Percentiles rank a stretch among this genome's conserved stretches.
Conservation (phyloP, 2,113 vertebrate species). For the Amblyopsis rosae region DNA sequence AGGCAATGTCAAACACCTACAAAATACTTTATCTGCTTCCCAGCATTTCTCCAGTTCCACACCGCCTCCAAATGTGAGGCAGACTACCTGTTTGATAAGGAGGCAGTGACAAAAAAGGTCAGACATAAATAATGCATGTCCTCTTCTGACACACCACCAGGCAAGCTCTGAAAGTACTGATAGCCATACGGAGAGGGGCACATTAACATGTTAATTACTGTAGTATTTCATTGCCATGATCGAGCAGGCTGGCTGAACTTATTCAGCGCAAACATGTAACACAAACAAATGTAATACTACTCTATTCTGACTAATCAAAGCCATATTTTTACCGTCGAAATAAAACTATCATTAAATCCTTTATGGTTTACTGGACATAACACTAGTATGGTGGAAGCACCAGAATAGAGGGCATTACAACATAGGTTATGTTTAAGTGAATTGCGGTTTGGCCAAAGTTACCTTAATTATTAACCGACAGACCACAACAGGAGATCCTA, state of each 20-base stretch:
- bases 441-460: constrained; percentile 13
- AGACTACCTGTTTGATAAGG: constrained; percentile 49
- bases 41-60: constrained; percentile 31
- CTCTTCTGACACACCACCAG: constrained; percentile 29
- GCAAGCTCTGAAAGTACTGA: constrained; percentile 36
- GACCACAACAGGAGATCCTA: neutral
- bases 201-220: constrained; percentile 53
- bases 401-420: too few relatives aligned
- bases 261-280: too few relatives aligned
- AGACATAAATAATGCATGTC: constrained; percentile 64
- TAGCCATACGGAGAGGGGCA: neutral
- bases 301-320: too few relatives aligned
- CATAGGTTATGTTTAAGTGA: too few relatives aligned
- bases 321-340: too few relatives aligned
- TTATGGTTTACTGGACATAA: too few relatives aligned
- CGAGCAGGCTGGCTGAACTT: neutral
- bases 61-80: constrained; percentile 29
- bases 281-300: too few relatives aligned
- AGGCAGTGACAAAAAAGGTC: constrained; percentile 60
- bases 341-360: too few relatives aligned
- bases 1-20: constrained; percentile 29
- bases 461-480: neutral
- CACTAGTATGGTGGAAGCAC: too few relatives aligned
- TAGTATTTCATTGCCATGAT: constrained; percentile 43
- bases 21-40: constrained; percentile 55